Percentiles rank a stretch among this genome's conserved stretches.
These are phyloP conservation scores for Apotomis turbidana DNA, from an alignment of 2,888 invertebrate genomes.

Conservation along the genomic window DNA sequence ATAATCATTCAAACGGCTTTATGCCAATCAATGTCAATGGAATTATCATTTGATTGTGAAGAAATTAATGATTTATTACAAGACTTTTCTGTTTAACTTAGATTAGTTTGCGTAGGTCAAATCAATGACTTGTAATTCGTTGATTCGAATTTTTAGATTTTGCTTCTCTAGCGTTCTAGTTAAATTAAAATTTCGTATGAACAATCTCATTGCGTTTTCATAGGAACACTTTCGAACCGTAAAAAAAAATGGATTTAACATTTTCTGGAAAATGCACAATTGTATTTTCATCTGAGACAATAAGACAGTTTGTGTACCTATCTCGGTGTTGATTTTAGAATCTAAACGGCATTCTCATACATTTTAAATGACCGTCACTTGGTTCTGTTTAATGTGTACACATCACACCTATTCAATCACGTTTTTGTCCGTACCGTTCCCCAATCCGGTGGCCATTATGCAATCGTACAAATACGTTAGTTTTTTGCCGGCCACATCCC, in stretches of 20 bases:
- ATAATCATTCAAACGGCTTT: too few species aligned
- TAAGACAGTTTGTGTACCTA: neutral
- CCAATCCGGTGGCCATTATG: conserved; percentile 74
- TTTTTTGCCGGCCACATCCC: conserved; percentile 71
- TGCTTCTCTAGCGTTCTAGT: too few species aligned
- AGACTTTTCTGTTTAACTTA: too few species aligned
- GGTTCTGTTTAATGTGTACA: conserved; percentile 13
- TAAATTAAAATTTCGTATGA: too few species aligned
- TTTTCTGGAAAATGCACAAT: conserved; percentile 13
- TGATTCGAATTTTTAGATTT: too few species aligned
- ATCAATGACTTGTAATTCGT: too few species aligned
- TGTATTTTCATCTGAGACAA: neutral
- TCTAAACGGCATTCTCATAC: neutral
- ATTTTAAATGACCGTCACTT: conserved; percentile 1
- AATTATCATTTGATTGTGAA: too few species aligned
- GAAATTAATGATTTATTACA: neutral
- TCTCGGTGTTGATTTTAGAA: neutral
- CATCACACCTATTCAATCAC: conserved; percentile 56
- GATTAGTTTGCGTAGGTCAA: too few species aligned
- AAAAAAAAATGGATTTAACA: neutral
- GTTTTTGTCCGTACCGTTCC: conserved; percentile 58
- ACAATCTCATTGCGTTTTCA: conserved; percentile 1
- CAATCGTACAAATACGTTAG: conserved; percentile 69
- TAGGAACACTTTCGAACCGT: conserved; percentile 19
- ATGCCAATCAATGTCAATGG: too few species aligned